These are phyloP conservation scores for Arizona elegans DNA, from an alignment of 2,113 vertebrate species.

Conservation along the genomic window DNA sequence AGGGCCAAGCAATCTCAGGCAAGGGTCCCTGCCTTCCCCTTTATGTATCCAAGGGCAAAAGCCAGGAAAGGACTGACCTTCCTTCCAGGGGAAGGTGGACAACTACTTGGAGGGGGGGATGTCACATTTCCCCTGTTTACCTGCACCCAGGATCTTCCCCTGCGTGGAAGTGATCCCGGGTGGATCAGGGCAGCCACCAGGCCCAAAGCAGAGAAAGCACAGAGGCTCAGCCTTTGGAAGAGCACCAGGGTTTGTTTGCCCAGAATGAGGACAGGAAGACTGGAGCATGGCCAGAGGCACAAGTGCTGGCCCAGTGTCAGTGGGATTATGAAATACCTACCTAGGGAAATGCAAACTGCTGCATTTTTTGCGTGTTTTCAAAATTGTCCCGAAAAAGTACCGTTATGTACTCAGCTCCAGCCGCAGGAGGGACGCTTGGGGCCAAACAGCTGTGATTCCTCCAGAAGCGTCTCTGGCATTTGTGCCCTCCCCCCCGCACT, in stretches of 20 bases:
- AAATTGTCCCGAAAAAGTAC: conserved; percentile 56
- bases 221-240: conserved; percentile 52
- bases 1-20: not conserved
- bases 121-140: conserved; percentile 19
- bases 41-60: not conserved
- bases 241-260: conserved; percentile 65
- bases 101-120: not conserved
- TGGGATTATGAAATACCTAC: conserved; percentile 76
- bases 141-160: conserved; percentile 44
- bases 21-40: not conserved
- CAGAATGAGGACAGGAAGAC: conserved; percentile 75
- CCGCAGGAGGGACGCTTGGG: conserved; percentile 66
- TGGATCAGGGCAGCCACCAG: conserved; percentile 65
- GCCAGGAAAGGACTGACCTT: not conserved
- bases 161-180: not conserved
- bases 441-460: conserved; percentile 80
- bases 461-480: conserved; percentile 71
- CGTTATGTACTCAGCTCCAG: conserved; percentile 69
- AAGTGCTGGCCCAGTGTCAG: conserved; percentile 75
- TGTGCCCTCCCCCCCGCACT: conserved; percentile 58
- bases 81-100: not conserved
- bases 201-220: conserved; percentile 55
- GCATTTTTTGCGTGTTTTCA: conserved; percentile 61
- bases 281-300: conserved; percentile 83
- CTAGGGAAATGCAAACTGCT: conserved; percentile 56